Evolutionary conservation across 2,797 vertebrate species (phyloP), one percentile per base, ranked within the genome.

Genomic region (Peromyscus attwateri): DNA sequence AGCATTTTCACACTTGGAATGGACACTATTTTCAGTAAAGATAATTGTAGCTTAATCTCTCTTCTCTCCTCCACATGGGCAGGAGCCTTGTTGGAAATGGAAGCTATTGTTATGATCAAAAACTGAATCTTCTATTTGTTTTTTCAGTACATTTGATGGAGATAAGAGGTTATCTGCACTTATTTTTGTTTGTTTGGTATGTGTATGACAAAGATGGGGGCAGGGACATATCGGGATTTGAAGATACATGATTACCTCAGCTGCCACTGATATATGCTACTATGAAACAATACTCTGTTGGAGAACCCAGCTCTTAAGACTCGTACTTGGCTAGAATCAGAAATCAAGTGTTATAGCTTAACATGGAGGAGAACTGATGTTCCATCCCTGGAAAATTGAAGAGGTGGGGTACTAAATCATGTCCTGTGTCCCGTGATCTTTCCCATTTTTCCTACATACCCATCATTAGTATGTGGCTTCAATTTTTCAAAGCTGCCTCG

Each of bases 41-140:
- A 49, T 83, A 29, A 94, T 80, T 95, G 92, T 62, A 64, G 14
- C n/a, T 90, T 92, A 62, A 70, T 83, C 37, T 88, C 64, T 71
- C 49, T 64, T 66, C n/a, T 77, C 66, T 73, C 17, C n/a, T 84
- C 27, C 73, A 27, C 21, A 92, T 70, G 71, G 2, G 0, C 6
- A 66, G 71, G 46, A 4, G 0, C 1, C 27, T 89, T 34, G 4
- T 4, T 77, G 37, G 37, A 81, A 79, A 29, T 64, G 3, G 37
- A 57, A 3, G 75, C 88, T 87, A 34, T 76, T 76, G 79, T 94
- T 83, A 34, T 79, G 13, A 23, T 68, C 92, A 91, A 80, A 92
- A 17, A 27, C 6, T 80, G 29, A 29, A 76, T 27, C 52, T 27
- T 94, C 1, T 94, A 21, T 55, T 43, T 91, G 89, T 60, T 37